Conservation (phyloP, 2,888 invertebrate genomes). For the Gymnocheta viridis region DNA sequence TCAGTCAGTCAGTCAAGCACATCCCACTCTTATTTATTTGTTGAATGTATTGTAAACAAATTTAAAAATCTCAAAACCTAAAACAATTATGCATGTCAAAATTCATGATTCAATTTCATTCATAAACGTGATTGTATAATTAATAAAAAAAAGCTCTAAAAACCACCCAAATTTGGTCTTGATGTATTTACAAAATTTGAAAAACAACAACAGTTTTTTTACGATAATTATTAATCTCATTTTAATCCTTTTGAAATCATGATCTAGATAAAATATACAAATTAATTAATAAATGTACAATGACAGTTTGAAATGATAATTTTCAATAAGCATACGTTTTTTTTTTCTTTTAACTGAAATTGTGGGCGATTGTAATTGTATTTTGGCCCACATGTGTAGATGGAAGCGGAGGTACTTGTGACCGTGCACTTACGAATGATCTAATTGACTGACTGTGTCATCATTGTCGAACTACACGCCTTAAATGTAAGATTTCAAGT, state of each 20-base stretch:
- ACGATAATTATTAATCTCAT: conserved; percentile 31
- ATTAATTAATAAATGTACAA: conserved; percentile 40
- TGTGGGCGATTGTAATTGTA: background rate
- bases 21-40: conserved; percentile 40
- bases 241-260: conserved; percentile 23
- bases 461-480: too few relatives aligned
- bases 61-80: background rate
- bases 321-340: background rate
- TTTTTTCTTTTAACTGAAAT: too few relatives aligned
- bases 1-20: conserved; percentile 16
- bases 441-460: background rate
- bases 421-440: background rate
- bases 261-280: conserved; percentile 26
- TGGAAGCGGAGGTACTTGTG: background rate
- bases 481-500: too few relatives aligned
- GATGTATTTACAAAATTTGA: conserved; percentile 9
- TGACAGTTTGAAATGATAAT: conserved; percentile 4
- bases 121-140: conserved; percentile 60
- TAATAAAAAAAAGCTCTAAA: too few relatives aligned
- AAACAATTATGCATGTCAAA: conserved; percentile 29
- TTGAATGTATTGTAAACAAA: background rate
- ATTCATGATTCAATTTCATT: conserved; percentile 28
- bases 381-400: background rate
- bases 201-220: conserved; percentile 11
- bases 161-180: conserved; percentile 32